Base-by-base conservation (phyloP, 2,113 vertebrate species). In the Tamias sibiricus region DNA sequence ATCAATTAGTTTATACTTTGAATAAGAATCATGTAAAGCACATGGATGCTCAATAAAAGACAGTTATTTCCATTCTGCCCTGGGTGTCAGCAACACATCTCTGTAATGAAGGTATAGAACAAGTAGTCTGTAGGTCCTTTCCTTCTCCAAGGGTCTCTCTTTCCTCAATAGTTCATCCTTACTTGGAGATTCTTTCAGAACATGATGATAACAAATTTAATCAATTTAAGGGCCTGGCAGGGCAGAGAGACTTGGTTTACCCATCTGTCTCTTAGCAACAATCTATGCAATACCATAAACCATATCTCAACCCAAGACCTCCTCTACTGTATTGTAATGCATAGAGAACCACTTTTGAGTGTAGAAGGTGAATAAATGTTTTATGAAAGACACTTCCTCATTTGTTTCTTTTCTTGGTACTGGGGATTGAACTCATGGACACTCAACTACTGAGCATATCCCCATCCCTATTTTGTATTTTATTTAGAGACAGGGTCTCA, bases 121-220 rank as follows among this genome's bases (percentile, higher is more conserved):
- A 86, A 81, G 0, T n/a, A 59, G 20, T 76, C 40, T 75, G 17
- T 52, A 62, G 49, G 64, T 52, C 72, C 87, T 83, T 49, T 96
- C 8, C n/a, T 32, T n/a, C 22, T 87, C 2, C 7, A 42, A 88
- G 32, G 11, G 16, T 74, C 72, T 93, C 82, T 79, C n/a, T 84
- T 86, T 95, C 62, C 14, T 68, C 37, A 92, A 72, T 68, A 30
- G 17, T 72, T 92, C 76, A 24, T 87, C 47, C 94, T 91, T 79
- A 44, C 71, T 62, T 88, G 59, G 37, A 80, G 66, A 75, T n/a
- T 84, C 37, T 91, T 62, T 68, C 14, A 81, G 49, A 6, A n/a
- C 13, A 59, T 32, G 6, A 22, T 52, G 8, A 6, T 79, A 52
- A 86, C 35, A 95, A 11, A 68, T 57, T 69, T 52, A 89, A 75